These are phyloP conservation scores for Argopecten irradians DNA, from an alignment of 1,140 invertebrate species.

Conservation along the genomic window DNA sequence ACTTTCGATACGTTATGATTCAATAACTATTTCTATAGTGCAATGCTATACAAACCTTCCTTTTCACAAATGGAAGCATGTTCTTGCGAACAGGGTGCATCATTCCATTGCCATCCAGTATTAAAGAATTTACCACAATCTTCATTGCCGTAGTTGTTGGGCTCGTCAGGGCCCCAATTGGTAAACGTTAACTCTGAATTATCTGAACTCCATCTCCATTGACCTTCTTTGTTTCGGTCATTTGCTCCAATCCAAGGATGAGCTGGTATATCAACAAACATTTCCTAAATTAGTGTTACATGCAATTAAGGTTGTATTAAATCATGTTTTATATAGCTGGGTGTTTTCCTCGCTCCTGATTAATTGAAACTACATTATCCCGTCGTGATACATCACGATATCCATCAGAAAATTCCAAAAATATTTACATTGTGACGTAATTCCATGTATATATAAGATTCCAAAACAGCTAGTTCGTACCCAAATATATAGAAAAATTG, in stretches of 20 bases:
- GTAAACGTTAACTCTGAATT: not conserved
- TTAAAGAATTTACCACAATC: not conserved
- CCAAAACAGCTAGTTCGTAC: no score
- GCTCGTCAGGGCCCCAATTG: not conserved
- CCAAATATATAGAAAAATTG: no score
- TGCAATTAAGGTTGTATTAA: not conserved
- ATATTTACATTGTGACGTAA: not conserved
- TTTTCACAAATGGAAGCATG: not conserved
- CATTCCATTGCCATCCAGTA: not conserved
- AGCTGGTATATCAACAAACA: not conserved
- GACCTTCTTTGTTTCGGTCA: not conserved
- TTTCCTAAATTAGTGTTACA: not conserved
- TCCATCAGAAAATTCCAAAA: not conserved
- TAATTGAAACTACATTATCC: no score
- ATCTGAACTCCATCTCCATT: not conserved
- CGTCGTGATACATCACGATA: not conserved
- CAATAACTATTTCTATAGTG: no score
- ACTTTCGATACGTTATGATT: no score
- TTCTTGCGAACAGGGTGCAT: not conserved
- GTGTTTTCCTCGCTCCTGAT: no score
- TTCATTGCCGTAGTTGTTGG: not conserved
- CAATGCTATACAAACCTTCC: not conserved
- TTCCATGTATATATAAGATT: no score
- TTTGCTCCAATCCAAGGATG: not conserved
- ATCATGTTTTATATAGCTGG: not conserved